Conservation (phyloP, 2,113 vertebrate genomes). For the Tetraodon nigroviridis region DNA sequence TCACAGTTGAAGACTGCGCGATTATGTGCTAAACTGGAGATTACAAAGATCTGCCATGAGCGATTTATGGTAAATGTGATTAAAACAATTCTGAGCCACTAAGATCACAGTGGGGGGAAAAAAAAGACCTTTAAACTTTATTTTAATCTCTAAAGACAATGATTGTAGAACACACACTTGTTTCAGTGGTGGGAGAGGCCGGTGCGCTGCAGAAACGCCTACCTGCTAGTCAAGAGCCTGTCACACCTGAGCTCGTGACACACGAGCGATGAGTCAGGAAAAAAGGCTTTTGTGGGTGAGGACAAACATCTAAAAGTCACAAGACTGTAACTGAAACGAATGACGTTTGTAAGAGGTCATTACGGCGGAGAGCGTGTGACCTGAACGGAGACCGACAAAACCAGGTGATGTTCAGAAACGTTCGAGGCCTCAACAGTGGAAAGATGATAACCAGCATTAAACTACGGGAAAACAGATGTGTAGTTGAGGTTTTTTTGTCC, state of each 20-base stretch:
- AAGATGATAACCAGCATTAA: too few species aligned
- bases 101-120: constrained; percentile 8
- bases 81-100: constrained; percentile 28
- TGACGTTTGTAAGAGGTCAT: background rate
- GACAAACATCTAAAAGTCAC: constrained; percentile 26
- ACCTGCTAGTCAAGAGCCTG: constrained; percentile 54
- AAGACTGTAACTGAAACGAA: constrained; percentile 3
- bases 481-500: background rate
- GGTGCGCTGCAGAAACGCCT: constrained; percentile 42
- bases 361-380: background rate
- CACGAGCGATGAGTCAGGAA: constrained; percentile 33
- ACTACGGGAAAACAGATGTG: too few species aligned
- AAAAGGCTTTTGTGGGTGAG: constrained; percentile 21
- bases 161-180: constrained; percentile 41
- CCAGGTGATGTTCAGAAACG: background rate
- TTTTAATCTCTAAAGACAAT: constrained; percentile 36
- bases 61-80: constrained; percentile 32
- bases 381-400: background rate
- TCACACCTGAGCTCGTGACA: constrained; percentile 32
- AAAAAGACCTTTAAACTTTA: constrained; percentile 34
- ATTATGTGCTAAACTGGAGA: constrained; percentile 12
- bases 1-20: background rate
- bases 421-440: too few species aligned
- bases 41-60: constrained; percentile 16
- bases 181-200: constrained; percentile 39